Evolutionary conservation across 2,888 invertebrate species (phyloP).

Genomic region (Magallana nippona): DNA sequence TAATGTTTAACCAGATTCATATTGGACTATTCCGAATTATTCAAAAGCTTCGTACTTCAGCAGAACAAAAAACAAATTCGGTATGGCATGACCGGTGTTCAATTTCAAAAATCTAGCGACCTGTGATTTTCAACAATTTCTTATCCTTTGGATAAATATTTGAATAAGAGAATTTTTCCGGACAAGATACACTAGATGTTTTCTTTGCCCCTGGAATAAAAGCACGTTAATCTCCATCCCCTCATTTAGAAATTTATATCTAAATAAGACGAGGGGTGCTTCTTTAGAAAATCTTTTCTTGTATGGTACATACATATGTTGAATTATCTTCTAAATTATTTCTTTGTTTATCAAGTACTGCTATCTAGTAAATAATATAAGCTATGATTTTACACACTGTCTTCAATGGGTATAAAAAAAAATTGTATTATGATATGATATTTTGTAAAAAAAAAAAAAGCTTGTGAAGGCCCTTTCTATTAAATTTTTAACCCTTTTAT

Average conservation of each 20-base stretch:
- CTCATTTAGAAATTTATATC: background rate
- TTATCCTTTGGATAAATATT: slow-evolving; percentile 17
- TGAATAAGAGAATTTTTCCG: slow-evolving; percentile 16
- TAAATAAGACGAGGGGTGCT: background rate
- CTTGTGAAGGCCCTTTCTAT: no score
- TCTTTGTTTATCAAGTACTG: no score
- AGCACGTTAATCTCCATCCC: background rate
- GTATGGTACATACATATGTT: background rate
- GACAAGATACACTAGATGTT: slow-evolving; percentile 18
- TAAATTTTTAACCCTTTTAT: no score
- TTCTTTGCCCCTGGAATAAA: background rate
- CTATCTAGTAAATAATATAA: no score
- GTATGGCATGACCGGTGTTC: slow-evolving; percentile 1
- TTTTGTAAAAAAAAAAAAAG: no score
- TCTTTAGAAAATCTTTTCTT: background rate
- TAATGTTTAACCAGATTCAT: slow-evolving; percentile 37
- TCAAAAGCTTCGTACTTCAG: background rate
- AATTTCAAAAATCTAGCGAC: slow-evolving; percentile 26
- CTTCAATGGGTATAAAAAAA: no score
- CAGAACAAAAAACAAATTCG: slow-evolving; percentile 27
- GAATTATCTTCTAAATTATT: no score
- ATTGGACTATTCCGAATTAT: slow-evolving; percentile 4
- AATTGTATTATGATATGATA: no score
- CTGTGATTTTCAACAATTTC: slow-evolving; percentile 31
- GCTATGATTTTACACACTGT: no score